These are phyloP conservation scores for Seladonia tumulorum DNA, from an alignment of 2,888 invertebrate species.

Conservation along the genomic window DNA sequence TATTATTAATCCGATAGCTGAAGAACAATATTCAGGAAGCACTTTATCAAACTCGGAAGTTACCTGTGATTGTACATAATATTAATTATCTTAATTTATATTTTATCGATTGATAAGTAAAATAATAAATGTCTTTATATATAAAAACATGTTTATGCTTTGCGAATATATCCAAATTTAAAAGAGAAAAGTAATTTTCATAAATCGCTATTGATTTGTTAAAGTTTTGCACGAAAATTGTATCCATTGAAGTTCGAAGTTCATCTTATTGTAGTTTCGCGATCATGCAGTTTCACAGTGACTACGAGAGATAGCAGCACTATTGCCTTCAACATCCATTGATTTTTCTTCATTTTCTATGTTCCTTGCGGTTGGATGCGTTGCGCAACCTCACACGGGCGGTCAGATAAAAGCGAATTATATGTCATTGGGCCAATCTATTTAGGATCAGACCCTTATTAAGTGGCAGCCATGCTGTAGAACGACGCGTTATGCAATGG, in stretches of 20 bases:
- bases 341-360: conserved; percentile 34
- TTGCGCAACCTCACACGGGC: conserved; percentile 53
- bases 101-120: background rate
- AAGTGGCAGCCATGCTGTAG: conserved; percentile 72
- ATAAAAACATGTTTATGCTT: background rate
- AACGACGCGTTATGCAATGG: conserved; percentile 60
- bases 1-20: background rate
- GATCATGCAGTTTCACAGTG: background rate
- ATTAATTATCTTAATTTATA: background rate
- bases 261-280: background rate
- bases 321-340: conserved; percentile 15
- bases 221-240: background rate
- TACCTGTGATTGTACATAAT: conserved; percentile 21
- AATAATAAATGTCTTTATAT: background rate
- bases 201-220: background rate
- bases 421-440: conserved; percentile 80
- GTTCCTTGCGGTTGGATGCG: background rate
- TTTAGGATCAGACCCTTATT: conserved; percentile 80
- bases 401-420: conserved; percentile 75
- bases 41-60: background rate
- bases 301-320: conserved; percentile 28
- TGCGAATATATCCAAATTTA: too few species aligned
- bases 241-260: background rate
- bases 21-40: background rate
- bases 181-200: background rate